Evolutionary conservation across 2,888 invertebrate genomes (phyloP), one percentile per base, ranked within the genome.

Genomic region (Automeris io): DNA sequence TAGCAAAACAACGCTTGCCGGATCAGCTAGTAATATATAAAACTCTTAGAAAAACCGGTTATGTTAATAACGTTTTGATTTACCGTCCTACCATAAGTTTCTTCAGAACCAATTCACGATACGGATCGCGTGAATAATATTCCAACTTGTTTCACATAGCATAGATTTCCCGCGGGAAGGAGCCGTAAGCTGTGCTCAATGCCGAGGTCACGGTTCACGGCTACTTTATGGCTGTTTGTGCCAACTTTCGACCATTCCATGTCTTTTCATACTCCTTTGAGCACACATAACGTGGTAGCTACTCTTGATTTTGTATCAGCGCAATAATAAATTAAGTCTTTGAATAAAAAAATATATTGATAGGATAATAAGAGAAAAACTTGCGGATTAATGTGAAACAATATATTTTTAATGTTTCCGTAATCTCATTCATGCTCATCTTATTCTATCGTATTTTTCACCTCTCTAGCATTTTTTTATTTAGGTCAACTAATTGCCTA

Each of bases 41-140:
- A 19, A 19, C 16, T 16, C 13, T 26, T 16, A 26, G 3, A 2
- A 7, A 26, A 26, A 26, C 6, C 26, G 16, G 6, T 26, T 26
- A 26, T 8, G 7, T 6, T 24, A 3, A 18, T 18, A 24, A 2
- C 8, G 9, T 29, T 29, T 37, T 31, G 16, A 32, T 13, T 16
- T 22, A 22, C 31, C 9, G 21, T 32, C 9, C n/a, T n/a, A 37
- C 3, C 23, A 23, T 18, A 32, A 35, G 18, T 12, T 13, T 16
- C 18, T 37, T 36, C 38, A 23, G 23, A 23, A 18, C 37, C 33
- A 46, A 45, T 49, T 49, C 51, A 36, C 47, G 40, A 44, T 54
- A 55, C 54, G 59, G 56, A 57, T 61, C 61, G 61, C 61, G 54
- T 53, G 50, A 61, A 59, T 55, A 56, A 53, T 57, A 55, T 58